A percentile compares a stretch with the other conserved stretches of the same genome.
These are phyloP conservation scores for Heteromormyrus szaboi DNA, from an alignment of 2,797 vertebrate species.

Conservation along the genomic window DNA sequence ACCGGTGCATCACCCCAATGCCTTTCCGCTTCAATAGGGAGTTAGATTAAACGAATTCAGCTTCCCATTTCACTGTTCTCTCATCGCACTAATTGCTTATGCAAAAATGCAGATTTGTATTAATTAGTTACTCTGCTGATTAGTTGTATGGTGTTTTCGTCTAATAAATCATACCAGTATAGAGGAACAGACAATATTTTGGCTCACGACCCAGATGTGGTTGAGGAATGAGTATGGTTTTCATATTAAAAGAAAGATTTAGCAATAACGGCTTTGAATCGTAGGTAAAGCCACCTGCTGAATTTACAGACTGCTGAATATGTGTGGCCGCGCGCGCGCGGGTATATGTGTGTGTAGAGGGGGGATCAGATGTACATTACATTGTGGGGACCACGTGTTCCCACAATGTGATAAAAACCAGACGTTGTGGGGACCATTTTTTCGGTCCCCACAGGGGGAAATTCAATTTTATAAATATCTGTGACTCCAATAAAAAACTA, in stretches of 20 bases:
- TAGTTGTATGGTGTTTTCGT: constrained; percentile 75
- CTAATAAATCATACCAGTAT: constrained; percentile 77
- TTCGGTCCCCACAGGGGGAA: background rate
- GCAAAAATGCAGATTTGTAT: constrained; percentile 87
- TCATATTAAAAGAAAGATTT: constrained; percentile 70
- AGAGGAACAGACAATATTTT: constrained; percentile 54
- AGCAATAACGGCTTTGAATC: constrained; percentile 62
- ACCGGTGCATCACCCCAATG: constrained; percentile 63
- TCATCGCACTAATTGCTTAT: constrained; percentile 80
- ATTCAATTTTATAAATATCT: background rate
- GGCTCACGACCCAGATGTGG: constrained; percentile 67
- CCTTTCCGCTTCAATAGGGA: constrained; percentile 68
- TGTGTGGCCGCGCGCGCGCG: background rate
- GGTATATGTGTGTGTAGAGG: background rate
- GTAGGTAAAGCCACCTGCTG: constrained; percentile 74
- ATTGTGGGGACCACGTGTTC: background rate
- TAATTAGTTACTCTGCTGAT: constrained; percentile 84
- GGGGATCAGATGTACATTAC: background rate
- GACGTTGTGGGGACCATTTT: background rate
- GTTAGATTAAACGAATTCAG: constrained; percentile 74
- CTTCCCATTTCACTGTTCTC: constrained; percentile 69
- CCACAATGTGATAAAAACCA: background rate
- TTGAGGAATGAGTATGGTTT: constrained; percentile 64
- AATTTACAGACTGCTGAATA: constrained; percentile 50
- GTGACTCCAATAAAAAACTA: background rate